Base-by-base conservation (phyloP, 2,888 invertebrate genomes). In the Atethmia centrago region DNA sequence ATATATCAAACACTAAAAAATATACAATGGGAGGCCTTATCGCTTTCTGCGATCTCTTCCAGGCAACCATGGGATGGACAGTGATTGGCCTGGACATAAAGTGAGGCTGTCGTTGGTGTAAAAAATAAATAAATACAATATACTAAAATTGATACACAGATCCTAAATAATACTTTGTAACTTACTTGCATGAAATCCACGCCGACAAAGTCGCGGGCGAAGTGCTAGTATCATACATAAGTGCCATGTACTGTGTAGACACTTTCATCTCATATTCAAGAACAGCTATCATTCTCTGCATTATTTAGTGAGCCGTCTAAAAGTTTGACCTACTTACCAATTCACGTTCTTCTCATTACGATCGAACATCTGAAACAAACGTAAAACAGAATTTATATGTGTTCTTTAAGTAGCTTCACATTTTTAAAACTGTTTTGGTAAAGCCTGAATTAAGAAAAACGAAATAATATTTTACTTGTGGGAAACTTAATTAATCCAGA, bases 291-390 rank as follows among this genome's bases (percentile, higher is more conserved):
- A 53, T 71, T 31, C 68, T 67, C 47, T 77, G 63, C 61, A 77
- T 82, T 70, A 78, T 73, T 71, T 63, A 84, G 71, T 59, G 56
- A 70, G 25, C 65, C 61, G 40, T 53, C 51, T 62, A 63, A 74
- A 69, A 74, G 67, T 78, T 80, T 75, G 72, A 72, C 64, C 68
- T 74, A 85, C 88, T 87, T 83, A 87, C 87, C 87, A 86, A 86
- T 84, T 85, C 67, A 78, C 69, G 69, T 79, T 82, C 68, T 64
- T 77, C 68, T 84, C 69, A 70, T 78, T 79, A 76, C 65, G 66
- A 69, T 73, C 77, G 74, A 77, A 80, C 77, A 82, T 83, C 86
- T 87, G 79, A 70, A 89, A 86, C 79, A 87, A 83, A 81, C n/a
- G 47, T 58, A 79, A 79, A 77, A 81, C 58, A 65, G 2, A 72